phyloP scores from a whole-genome alignment of 2,888 invertebrate genomes.

The Lampropteryx suffumata region DNA sequence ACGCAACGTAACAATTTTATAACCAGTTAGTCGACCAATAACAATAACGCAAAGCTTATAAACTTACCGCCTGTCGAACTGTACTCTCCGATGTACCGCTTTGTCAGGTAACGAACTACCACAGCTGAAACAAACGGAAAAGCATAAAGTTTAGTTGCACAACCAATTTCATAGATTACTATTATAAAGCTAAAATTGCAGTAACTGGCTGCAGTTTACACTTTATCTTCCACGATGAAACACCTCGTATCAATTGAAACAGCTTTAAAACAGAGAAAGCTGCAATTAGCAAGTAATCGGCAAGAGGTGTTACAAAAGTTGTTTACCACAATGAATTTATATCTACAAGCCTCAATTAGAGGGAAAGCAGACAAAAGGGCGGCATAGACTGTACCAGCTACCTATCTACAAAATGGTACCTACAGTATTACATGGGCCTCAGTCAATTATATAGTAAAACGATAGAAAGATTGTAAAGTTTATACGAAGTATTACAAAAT shows the following conservation, averaged over 20 bases:
- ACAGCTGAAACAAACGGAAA: slow-evolving; percentile 86
- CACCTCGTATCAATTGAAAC: slow-evolving; percentile 57
- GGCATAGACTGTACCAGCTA: too few relatives aligned
- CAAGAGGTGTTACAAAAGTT: slow-evolving; percentile 75
- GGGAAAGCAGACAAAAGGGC: slow-evolving; percentile 73
- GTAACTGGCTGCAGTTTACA: slow-evolving; percentile 43
- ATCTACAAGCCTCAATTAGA: slow-evolving; percentile 76
- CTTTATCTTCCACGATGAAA: slow-evolving; percentile 58
- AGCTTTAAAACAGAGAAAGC: slow-evolving; percentile 70
- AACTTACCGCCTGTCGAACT: slow-evolving; percentile 89
- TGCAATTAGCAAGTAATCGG: slow-evolving; percentile 70
- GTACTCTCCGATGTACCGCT: slow-evolving; percentile 91
- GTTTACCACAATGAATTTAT: slow-evolving; percentile 74
- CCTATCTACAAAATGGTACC: slow-evolving; percentile 28
- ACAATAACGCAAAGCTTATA: slow-evolving; percentile 15
- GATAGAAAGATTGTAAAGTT: slow-evolving; percentile 29
- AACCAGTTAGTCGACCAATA: slow-evolving; percentile 2
- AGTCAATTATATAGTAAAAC: slow-evolving; percentile 45
- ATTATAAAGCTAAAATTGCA: slow-evolving; percentile 27
- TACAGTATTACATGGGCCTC: slow-evolving; percentile 39
- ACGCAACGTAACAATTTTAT: too few relatives aligned
- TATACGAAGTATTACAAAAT: slow-evolving; percentile 38
- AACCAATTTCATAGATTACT: slow-evolving; percentile 19
- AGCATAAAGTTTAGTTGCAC: slow-evolving; percentile 28
- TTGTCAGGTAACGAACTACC: slow-evolving; percentile 89